phyloP scores from a whole-genome alignment of 2,113 vertebrate genomes.

The Cyprinodon variegatus region DNA sequence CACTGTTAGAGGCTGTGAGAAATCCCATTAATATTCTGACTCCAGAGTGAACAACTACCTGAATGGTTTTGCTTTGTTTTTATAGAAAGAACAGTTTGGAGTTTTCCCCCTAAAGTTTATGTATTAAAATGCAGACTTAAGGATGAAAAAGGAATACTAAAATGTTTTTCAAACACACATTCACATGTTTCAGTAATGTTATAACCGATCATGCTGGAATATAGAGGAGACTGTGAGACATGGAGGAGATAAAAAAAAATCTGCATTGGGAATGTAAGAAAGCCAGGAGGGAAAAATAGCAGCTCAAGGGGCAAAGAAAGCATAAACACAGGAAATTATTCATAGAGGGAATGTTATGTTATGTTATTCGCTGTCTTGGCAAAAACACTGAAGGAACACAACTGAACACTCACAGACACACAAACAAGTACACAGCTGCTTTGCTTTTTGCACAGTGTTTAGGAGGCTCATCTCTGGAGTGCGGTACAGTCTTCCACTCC shows the following conservation, averaged over 20 bases:
- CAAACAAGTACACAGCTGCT: slow-evolving; percentile 45
- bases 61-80: no score
- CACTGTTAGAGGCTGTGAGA: neutral
- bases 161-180: slow-evolving; percentile 16
- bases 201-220: slow-evolving; percentile 43
- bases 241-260: slow-evolving; percentile 39
- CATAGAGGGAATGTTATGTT: slow-evolving; percentile 71
- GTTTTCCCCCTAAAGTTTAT: neutral
- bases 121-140: slow-evolving; percentile 8
- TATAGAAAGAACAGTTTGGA: neutral
- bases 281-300: slow-evolving; percentile 65
- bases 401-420: slow-evolving; percentile 36
- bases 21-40: no score
- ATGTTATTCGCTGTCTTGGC: slow-evolving; percentile 64
- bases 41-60: no score
- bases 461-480: slow-evolving; percentile 66
- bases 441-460: slow-evolving; percentile 53
- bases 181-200: slow-evolving; percentile 47
- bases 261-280: slow-evolving; percentile 60
- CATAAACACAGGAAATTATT: slow-evolving; percentile 80
- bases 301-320: slow-evolving; percentile 68
- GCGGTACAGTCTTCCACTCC: slow-evolving; percentile 66
- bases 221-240: slow-evolving; percentile 49
- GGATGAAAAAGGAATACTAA: slow-evolving; percentile 21
- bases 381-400: slow-evolving; percentile 60